These are phyloP conservation scores for Argentina silus DNA, from an alignment of 2,797 vertebrate genomes.

Conservation along the genomic window DNA sequence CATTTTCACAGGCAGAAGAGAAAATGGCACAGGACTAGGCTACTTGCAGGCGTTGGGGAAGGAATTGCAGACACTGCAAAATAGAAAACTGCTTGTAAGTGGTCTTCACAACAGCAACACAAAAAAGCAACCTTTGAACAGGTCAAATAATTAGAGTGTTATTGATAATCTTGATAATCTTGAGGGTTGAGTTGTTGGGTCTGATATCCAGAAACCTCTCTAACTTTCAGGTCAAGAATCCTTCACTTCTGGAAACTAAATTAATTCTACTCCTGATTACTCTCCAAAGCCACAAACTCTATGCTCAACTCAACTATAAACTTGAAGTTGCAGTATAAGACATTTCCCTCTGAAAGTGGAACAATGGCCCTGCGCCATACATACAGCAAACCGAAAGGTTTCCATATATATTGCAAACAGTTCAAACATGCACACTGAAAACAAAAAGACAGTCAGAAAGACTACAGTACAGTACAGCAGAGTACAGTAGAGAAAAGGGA, in stretches of 20 bases:
- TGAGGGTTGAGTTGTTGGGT: neutral
- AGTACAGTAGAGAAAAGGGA: no score
- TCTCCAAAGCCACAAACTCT: neutral
- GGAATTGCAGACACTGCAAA: conserved; percentile 26
- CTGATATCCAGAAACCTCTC: no score
- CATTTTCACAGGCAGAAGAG: conserved; percentile 16
- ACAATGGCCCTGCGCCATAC: neutral
- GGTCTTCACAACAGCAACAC: conserved; percentile 17
- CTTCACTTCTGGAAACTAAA: neutral
- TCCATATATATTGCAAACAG: no score
- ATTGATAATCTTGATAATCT: conserved; percentile 42
- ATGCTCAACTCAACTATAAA: neutral
- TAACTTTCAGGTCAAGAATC: neutral
- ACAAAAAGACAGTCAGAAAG: neutral
- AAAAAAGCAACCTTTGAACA: conserved; percentile 28
- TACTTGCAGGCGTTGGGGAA: neutral
- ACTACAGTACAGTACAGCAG: neutral
- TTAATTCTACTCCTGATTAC: neutral
- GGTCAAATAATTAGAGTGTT: conserved; percentile 49
- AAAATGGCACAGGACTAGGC: neutral
- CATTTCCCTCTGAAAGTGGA: neutral
- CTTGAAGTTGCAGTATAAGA: no score
- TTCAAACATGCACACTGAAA: neutral
- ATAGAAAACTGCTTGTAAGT: conserved; percentile 17
- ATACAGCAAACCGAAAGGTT: neutral